These are phyloP conservation scores for Ciconia nigra DNA, from an alignment of 2,797 vertebrate genomes.

Conservation along the genomic window DNA sequence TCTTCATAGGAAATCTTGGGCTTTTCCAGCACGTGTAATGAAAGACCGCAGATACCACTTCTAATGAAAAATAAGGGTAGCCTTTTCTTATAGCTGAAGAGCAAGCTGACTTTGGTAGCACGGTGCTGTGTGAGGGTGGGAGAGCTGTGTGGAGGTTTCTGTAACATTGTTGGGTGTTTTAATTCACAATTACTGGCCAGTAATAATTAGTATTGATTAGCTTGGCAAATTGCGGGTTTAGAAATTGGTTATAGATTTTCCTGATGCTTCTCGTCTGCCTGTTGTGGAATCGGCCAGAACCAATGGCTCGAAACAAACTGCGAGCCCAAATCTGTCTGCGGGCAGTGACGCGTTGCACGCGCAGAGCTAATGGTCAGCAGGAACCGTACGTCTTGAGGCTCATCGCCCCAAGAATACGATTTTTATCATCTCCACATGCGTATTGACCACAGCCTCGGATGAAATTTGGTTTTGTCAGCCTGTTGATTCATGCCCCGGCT, in stretches of 20 bases:
- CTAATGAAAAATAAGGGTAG: background rate
- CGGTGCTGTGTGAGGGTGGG: background rate
- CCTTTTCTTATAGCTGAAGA: background rate
- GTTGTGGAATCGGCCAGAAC: slow-evolving; percentile 33
- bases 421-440: background rate
- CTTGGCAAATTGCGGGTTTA: slow-evolving; percentile 48
- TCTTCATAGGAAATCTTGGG: background rate
- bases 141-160: slow-evolving; percentile 12
- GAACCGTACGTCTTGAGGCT: background rate
- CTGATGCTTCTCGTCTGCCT: background rate
- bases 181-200: slow-evolving; percentile 56
- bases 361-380: background rate
- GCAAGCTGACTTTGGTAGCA: background rate
- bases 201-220: slow-evolving; percentile 64
- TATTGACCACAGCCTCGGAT: background rate
- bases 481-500: background rate
- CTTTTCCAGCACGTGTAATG: background rate
- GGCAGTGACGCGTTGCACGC: background rate
- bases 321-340: background rate
- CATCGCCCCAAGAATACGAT: background rate
- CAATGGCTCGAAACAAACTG: background rate
- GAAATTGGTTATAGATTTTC: slow-evolving; percentile 66
- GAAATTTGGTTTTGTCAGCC: background rate
- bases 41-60: background rate
- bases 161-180: slow-evolving; percentile 6